Evolutionary conservation across 1,140 invertebrate genomes (phyloP), one percentile per base, ranked within the genome.

Genomic region (Hypothenemus hampei): DNA sequence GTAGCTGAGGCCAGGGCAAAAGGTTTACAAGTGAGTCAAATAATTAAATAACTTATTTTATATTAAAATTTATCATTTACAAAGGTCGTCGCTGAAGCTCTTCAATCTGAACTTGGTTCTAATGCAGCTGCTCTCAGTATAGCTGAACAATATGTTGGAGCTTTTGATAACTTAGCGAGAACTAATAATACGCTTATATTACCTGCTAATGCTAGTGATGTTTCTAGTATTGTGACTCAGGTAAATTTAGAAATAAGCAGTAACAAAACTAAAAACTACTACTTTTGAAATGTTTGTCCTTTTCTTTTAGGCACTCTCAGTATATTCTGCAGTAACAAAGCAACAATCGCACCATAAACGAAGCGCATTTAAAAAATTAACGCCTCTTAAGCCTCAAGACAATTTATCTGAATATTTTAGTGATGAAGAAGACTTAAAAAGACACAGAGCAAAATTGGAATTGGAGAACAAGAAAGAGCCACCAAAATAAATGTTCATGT

Each of bases 111-210:
- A 75, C 78, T 84, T 58, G 91, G 89, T 35, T 80, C 81, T 58
- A 84, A 92, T 76, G 96, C 96, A 3, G 96, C 94, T 11, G 85
- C 90, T 0, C 75, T 98, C n/a, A 85, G 82, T 21, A 77, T 98
- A 52, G 96, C 96, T 1, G 93, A 98, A 67, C 91, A 97, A 65
- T 99, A 99, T 71, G 89, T 99, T 29, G 72, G 79, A 20, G 95
- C 95, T 10, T 98, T 98, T 73, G 80, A 90, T 65, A 88, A 96
- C 65, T 71, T 99, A 44, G 96, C 96, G 0, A 89, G 93, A 72
- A 86, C 85, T 23, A 91, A 86, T 62, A 99, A 98, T 72, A 99
- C 96, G 0, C 72, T 99, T 18, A 91, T 99, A 59, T 71, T 99
- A 35, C 95, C 97, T 1, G 80, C 86, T 3, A 95, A 98, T 74